Evolutionary conservation across 2,113 vertebrate genomes (phyloP), one percentile per base, ranked within the genome.

Genomic region (Lasiurus borealis): DNA sequence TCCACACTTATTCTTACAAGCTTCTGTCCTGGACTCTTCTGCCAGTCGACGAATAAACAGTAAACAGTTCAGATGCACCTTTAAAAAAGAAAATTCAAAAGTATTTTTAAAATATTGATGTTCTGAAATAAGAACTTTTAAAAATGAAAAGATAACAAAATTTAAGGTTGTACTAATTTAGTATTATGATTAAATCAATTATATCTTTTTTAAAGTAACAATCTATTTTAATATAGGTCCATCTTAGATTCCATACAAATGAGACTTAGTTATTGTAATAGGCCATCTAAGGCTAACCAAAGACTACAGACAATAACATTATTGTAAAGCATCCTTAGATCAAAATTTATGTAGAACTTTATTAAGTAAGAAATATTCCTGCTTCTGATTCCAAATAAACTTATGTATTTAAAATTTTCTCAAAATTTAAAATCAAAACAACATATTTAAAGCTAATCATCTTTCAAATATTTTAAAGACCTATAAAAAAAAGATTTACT

Each of bases 11-110:
- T 88, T 96, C 85, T 96, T 98, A 94, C 98, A 98, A 90, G 98
- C 98, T 54, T 98, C 98, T 95, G 91, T 95, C 78, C 98, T 98
- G 64, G 98, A 91, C 96, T 99, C 98, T 96, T 98, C 98, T 82
- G 98, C 98, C 84, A 99, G 93, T 23, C 98, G 98, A 89, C 96
- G 98, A 13, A 99, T 93, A 97, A 99, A 99, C 5, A 98, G 75
- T 71, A 99, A 97, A 95, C 98, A 99, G 81, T 31, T 98, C 96
- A 99, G 97, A 94, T 98, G 98, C n/a, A 99, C 85, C 98, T 99
- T 98, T 94, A 97, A 97, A 14, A 97, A 25, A 57, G 40, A 95
- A 96, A 91, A 80, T 85, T 27, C 0, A 69, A 92, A 82, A 54
- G 4, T 2, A 57, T 91, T 85, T 95, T 64, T 72, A 92, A 48